These are phyloP conservation scores for Ursus arctos DNA, from an alignment of 2,113 vertebrate genomes.

Conservation along the genomic window DNA sequence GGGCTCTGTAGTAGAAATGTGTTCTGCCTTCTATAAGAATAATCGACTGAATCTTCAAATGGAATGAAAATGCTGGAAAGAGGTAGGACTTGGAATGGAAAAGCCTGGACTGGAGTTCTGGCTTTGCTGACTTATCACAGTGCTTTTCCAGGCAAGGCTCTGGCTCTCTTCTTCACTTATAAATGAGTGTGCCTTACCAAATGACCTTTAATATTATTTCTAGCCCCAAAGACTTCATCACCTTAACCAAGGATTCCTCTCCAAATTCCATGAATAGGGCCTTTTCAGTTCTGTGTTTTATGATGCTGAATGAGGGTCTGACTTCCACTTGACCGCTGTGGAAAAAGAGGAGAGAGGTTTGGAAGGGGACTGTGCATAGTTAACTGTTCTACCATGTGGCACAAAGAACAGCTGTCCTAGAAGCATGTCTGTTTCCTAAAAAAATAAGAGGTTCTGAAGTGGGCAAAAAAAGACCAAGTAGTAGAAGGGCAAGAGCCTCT, in stretches of 20 bases:
- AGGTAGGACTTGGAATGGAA: not conserved
- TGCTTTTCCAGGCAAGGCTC: not conserved
- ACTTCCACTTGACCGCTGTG: not conserved
- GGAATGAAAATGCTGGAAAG: not conserved
- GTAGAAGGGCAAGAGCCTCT: not conserved
- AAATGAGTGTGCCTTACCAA: conserved; percentile 6
- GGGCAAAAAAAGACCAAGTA: conserved; percentile 14
- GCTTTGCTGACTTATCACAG: not conserved
- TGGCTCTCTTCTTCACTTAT: not conserved
- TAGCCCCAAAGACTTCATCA: conserved; percentile 4
- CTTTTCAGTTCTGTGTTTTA: conserved; percentile 28
- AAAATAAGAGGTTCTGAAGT: not conserved
- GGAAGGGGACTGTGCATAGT: not conserved
- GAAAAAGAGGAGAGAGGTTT: not conserved
- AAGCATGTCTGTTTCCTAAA: not conserved
- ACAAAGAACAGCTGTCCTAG: conserved; percentile 47
- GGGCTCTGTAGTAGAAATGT: not conserved
- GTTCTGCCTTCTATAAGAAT: not conserved
- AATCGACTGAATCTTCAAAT: not conserved
- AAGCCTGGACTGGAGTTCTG: not conserved
- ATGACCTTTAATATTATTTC: conserved; percentile 27
- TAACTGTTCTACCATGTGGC: not conserved
- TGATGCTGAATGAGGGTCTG: conserved; percentile 44
- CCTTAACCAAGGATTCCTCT: not conserved
- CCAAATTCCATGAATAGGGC: not conserved